Percentiles rank a stretch among this genome's conserved stretches.
Conservation (phyloP, 2,888 invertebrate genomes). For the Sinodicranocentrus sp. region DNA sequence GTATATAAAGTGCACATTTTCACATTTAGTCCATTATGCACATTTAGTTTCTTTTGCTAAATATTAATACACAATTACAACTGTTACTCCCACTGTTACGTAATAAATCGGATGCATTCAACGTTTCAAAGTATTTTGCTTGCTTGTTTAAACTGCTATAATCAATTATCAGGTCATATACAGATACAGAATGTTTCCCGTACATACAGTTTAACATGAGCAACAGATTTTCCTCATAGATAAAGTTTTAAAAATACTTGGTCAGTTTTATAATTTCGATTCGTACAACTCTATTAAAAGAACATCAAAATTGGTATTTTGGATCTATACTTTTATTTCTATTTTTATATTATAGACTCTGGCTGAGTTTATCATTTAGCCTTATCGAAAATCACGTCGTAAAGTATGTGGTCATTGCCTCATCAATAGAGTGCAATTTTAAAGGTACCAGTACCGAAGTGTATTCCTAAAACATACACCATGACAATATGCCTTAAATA, state of each 20-base stretch:
- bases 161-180: conserved; percentile 45
- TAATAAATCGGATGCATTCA: neutral
- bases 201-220: conserved; percentile 46
- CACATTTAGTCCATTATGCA: neutral
- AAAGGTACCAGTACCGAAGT: conserved; percentile 22
- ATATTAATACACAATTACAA: no score
- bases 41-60: neutral
- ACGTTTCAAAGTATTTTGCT: conserved; percentile 5
- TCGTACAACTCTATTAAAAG: neutral
- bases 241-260: conserved; percentile 60
- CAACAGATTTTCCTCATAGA: conserved; percentile 49
- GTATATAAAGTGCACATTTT: neutral
- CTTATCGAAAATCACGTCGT: neutral
- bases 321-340: neutral
- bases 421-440: neutral
- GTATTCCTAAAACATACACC: neutral
- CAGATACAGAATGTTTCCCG: conserved; percentile 33
- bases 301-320: neutral
- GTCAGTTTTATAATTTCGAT: conserved; percentile 46
- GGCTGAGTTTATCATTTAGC: conserved; percentile 3
- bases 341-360: conserved; percentile 14
- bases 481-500: neutral
- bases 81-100: no score
- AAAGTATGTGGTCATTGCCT: conserved; percentile 18
- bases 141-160: conserved; percentile 9